These are phyloP conservation scores for Maniola hyperantus DNA, from an alignment of 2,888 invertebrate species.

Conservation along the genomic window DNA sequence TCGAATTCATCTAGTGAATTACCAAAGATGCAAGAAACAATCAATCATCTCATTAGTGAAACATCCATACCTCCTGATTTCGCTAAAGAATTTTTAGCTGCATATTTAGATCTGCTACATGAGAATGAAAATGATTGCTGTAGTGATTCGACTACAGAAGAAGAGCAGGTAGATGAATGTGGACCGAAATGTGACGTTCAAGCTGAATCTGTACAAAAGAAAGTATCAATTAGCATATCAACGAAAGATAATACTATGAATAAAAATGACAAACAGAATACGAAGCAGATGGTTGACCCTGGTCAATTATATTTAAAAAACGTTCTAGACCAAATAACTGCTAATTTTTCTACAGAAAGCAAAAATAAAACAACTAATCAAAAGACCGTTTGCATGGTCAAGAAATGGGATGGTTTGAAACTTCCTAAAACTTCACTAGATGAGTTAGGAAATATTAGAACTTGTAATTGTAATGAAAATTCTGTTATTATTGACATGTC, in stretches of 20 bases:
- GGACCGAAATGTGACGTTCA: constrained; percentile 53
- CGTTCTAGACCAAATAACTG: constrained; percentile 62
- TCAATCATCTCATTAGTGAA: constrained; percentile 63
- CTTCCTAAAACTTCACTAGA: constrained; percentile 40
- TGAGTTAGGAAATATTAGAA: constrained; percentile 47
- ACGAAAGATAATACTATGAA: constrained; percentile 43
- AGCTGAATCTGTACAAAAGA: constrained; percentile 57
- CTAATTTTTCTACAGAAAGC: constrained; percentile 49
- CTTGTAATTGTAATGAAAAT: constrained; percentile 45
- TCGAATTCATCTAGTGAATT: constrained; percentile 59
- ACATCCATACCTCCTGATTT: constrained; percentile 56
- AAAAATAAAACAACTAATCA: constrained; percentile 35
- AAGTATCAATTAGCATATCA: constrained; percentile 56
- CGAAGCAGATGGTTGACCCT: constrained; percentile 46
- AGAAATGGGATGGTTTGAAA: constrained; percentile 25
- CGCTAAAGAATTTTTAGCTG: constrained; percentile 62
- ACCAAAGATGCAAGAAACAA: constrained; percentile 60
- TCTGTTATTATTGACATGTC: constrained; percentile 60
- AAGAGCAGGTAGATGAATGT: constrained; percentile 40
- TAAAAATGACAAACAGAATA: constrained; percentile 31
- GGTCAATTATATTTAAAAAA: constrained; percentile 60
- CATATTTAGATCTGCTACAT: constrained; percentile 61
- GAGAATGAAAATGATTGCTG: constrained; percentile 47
- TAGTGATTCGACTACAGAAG: constrained; percentile 52
- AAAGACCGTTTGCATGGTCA: constrained; percentile 35